Evolutionary conservation across 2,797 vertebrate genomes (phyloP).

Genomic region (Hylomyscus alleni): DNA sequence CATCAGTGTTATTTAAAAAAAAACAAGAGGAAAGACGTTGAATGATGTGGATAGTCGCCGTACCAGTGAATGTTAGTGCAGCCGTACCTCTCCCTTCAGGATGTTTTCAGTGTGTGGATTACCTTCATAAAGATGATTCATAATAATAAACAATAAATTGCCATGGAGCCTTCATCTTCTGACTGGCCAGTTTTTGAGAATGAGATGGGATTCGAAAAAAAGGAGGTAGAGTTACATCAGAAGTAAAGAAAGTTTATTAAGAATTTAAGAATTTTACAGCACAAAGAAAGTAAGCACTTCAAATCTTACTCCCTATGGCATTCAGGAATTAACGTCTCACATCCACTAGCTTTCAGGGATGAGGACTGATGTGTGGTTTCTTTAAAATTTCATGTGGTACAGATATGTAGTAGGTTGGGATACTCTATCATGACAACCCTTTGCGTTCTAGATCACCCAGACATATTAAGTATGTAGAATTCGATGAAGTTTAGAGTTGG

Average conservation of each 20-base stretch:
- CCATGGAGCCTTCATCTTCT: background rate
- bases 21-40: constrained; percentile 64
- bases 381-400: background rate
- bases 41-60: constrained; percentile 21
- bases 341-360: background rate
- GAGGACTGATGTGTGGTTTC: background rate
- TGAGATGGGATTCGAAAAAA: constrained; percentile 30
- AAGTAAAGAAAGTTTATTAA: constrained; percentile 15
- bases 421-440: background rate
- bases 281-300: constrained; percentile 27
- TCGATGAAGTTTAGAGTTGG: constrained; percentile 15
- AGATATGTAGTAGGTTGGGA: background rate
- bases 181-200: constrained; percentile 53
- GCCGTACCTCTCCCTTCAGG: constrained; percentile 18
- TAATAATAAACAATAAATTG: constrained; percentile 78
- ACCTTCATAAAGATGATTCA: constrained; percentile 26
- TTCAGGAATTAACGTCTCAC: background rate
- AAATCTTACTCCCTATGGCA: constrained; percentile 11
- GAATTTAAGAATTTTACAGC: constrained; percentile 29
- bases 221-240: background rate
- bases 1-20: constrained; percentile 92
- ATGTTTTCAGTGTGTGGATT: constrained; percentile 46
- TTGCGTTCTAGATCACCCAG: background rate
- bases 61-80: constrained; percentile 40
- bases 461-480: background rate